Base-by-base conservation (phyloP, 2,888 invertebrate genomes). In the Machimus rusticus region DNA sequence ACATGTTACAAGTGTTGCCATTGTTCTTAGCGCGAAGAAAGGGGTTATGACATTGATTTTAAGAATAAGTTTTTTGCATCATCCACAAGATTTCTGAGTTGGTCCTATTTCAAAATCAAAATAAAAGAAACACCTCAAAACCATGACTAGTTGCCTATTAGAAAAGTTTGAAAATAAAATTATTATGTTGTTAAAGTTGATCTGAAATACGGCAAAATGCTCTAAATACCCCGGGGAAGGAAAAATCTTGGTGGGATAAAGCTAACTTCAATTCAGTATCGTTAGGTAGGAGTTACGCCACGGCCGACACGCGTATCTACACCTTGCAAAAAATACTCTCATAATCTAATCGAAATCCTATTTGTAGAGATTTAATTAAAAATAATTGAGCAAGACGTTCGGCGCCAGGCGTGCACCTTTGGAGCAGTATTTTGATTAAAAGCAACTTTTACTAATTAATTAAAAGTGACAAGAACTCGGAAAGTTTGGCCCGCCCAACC, bases 371-470 rank as follows among this genome's bases (percentile, higher is more conserved):
- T 85, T 74, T 85, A 74, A 85, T 85, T 85, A 85, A 85, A 85
- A 85, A 85, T 85, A 85, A 85, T 85, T 85, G 46, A 74, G 85
- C 74, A 43, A 43, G 46, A 85, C 85, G 46, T 85, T 46, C 43
- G 51, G 43, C 57, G 12, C 16, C 46, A 74, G 46, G 39, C 74
- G 43, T 85, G 39, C 46, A 85, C 85, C 43, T 43, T 85, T 85
- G 55, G 39, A 85, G 31, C 43, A 74, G 85, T 46, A 74, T 46
- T 74, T 85, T 85, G 85, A 85, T 85, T 85, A 85, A 85, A 85
- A 85, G 74, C n/a, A 74, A 74, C 74, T 85, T 85, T 85, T 74
- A 39, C 39, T 85, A 85, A 85, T 85, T 85, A 85, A 85, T 85
- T 85, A 85, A 85, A 85, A 85, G 85, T 74, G 85, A 85, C 85